A percentile compares a stretch with the other conserved stretches of the same genome.
Evolutionary conservation across 23 tunicate species (phyloP).

Genomic region (Diplosoma virens): DNA sequence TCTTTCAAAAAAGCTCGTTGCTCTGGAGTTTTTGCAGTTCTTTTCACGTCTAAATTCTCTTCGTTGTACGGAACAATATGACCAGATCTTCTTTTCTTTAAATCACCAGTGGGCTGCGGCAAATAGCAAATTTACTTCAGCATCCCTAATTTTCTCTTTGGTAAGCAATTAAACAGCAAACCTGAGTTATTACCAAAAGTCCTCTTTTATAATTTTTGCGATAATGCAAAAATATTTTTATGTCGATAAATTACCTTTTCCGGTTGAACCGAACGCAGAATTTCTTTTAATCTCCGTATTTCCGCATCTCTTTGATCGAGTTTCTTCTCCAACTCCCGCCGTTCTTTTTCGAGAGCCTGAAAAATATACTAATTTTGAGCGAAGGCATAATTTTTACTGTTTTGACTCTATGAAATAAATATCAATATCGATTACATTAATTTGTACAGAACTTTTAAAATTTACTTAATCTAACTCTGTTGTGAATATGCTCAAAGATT

Average conservation of each 20-base stretch:
- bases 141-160: too few species aligned
- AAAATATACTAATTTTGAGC: not conserved
- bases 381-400: too few species aligned
- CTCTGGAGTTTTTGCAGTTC: slow-evolving; percentile 40
- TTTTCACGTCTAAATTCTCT: slow-evolving; percentile 2
- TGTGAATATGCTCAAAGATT: too few species aligned
- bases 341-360: slow-evolving; percentile 12
- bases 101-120: not conserved
- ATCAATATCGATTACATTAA: too few species aligned
- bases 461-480: too few species aligned
- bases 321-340: slow-evolving; percentile 24
- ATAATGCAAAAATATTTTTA: too few species aligned
- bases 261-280: not conserved
- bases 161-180: too few species aligned
- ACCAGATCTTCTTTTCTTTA: slow-evolving; percentile 21
- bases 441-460: too few species aligned
- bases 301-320: not conserved
- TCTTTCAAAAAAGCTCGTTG: slow-evolving; percentile 46
- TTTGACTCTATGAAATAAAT: not conserved
- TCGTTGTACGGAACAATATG: slow-evolving; percentile 9
- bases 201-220: too few species aligned
- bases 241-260: not conserved
- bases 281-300: not conserved
- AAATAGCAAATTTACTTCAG: too few species aligned
- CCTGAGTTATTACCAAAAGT: too few species aligned